Conservation (phyloP, 2,888 invertebrate species). For the Orchestes rusci region DNA sequence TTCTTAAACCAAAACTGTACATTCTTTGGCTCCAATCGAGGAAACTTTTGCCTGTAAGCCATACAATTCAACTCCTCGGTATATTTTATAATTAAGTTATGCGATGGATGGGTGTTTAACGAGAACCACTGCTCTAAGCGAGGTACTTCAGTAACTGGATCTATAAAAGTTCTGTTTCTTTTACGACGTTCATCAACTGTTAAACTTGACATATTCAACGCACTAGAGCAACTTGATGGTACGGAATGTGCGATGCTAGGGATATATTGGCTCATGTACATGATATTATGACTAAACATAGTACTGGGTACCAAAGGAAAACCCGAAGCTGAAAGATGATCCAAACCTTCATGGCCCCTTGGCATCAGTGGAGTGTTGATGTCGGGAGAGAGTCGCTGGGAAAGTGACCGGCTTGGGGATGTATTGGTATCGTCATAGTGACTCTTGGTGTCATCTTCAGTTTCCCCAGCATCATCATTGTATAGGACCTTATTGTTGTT, state of each 20-base stretch:
- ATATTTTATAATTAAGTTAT: slow-evolving; percentile 94
- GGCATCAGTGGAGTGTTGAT: slow-evolving; percentile 35
- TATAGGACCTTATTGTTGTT: slow-evolving; percentile 49
- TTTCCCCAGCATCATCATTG: slow-evolving; percentile 45
- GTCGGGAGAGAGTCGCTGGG: slow-evolving; percentile 37
- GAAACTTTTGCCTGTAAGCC: slow-evolving; percentile 97
- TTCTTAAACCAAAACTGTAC: slow-evolving; percentile 99
- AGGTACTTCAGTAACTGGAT: slow-evolving; percentile 96
- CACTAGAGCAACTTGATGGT: slow-evolving; percentile 54
- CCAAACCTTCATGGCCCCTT: slow-evolving; percentile 40
- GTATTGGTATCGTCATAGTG: slow-evolving; percentile 13
- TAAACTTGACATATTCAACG: slow-evolving; percentile 49
- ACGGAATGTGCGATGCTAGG: slow-evolving; percentile 49
- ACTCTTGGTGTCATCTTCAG: slow-evolving; percentile 33
- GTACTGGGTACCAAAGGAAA: slow-evolving; percentile 81
- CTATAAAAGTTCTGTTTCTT: slow-evolving; percentile 96
- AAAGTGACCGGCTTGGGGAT: slow-evolving; percentile 30
- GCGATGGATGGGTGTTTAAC: slow-evolving; percentile 97
- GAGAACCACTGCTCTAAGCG: slow-evolving; percentile 93
- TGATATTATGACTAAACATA: slow-evolving; percentile 83
- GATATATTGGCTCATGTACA: slow-evolving; percentile 89
- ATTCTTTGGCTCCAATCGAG: slow-evolving; percentile 96
- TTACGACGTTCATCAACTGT: slow-evolving; percentile 84
- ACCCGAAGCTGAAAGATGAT: slow-evolving; percentile 44
- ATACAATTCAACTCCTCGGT: slow-evolving; percentile 95